Base-by-base conservation (phyloP, 2,113 vertebrate genomes). In the Thamnophis sirtalis region DNA sequence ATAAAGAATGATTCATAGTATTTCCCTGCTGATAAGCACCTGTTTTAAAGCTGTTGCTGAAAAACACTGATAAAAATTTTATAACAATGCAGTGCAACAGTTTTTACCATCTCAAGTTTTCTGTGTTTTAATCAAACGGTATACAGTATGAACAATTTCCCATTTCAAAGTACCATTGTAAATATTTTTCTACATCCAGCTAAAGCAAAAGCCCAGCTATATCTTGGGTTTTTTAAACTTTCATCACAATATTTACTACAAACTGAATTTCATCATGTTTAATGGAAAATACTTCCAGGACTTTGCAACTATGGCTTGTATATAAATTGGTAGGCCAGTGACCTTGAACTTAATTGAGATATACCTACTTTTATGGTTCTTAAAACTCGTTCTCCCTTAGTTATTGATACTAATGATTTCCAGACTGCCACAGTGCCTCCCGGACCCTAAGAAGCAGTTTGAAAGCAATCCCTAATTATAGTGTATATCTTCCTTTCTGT, bases 21-120 rank as follows among this genome's bases (percentile, higher is more conserved):
- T 85, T 95, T 88, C 38, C 93, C 4, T 92, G 92, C 90, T 93
- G 90, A 80, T 95, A 93, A 95, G 55, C 92, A 89, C 94, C 92
- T 95, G 86, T 50, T 93, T 93, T 95, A 38, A 6, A 92, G 92
- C 92, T 96, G 92, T 94, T 93, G 93, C 93, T 96, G 91, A 94
- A 94, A 91, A 51, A 91, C 11, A 93, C 86, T 73, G 54, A 58
- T 93, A 91, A 94, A 33, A 33, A 84, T 90, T 95, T 90, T 28
- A 88, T 94, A 89, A 91, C 28, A 93, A 87, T 43, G 92, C 95
- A 33, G 53, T 96, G 86, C 51, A 88, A 54, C 48, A 90, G 90
- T 87, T 94, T 91, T 94, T 48, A 90, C 92, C 85, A 33, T 33
- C 33, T 86, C 26, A 53, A 10, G 7, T 87, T 53, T 13, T 10